These are phyloP conservation scores for Xestia xanthographa DNA, from an alignment of 2,888 invertebrate genomes.

Conservation along the genomic window DNA sequence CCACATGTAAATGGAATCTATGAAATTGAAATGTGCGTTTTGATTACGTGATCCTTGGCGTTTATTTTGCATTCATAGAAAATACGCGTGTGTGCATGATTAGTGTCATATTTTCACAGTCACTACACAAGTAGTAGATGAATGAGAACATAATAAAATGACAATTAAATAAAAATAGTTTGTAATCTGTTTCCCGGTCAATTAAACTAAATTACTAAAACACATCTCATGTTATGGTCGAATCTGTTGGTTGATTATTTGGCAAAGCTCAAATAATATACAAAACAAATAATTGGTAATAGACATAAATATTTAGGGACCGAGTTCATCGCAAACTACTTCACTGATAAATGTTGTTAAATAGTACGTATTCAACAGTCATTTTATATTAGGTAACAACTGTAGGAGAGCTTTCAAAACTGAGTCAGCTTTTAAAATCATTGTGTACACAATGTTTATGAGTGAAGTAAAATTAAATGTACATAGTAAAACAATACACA, in stretches of 20 bases:
- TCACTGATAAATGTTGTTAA: slow-evolving; percentile 62
- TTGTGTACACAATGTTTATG: slow-evolving; percentile 56
- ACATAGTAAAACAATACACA: slow-evolving; percentile 68
- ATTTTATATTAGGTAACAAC: slow-evolving; percentile 59
- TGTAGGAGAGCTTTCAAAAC: slow-evolving; percentile 41
- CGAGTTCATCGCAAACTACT: slow-evolving; percentile 51
- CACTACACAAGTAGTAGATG: slow-evolving; percentile 35
- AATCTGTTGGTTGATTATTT: slow-evolving; percentile 46
- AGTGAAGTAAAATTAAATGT: slow-evolving; percentile 66
- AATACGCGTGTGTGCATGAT: slow-evolving; percentile 21
- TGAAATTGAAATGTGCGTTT: slow-evolving; percentile 30
- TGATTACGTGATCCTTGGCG: slow-evolving; percentile 49
- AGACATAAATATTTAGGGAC: slow-evolving; percentile 65
- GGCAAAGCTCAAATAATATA: slow-evolving; percentile 44
- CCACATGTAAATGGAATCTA: slow-evolving; percentile 12
- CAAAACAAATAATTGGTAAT: slow-evolving; percentile 41
- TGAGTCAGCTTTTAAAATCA: slow-evolving; percentile 52
- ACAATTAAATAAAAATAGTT: slow-evolving; percentile 22
- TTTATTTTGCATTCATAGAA: slow-evolving; percentile 43
- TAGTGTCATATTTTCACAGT: slow-evolving; percentile 22
- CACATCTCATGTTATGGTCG: slow-evolving; percentile 36
- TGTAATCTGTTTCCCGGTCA: slow-evolving; percentile 41
- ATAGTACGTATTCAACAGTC: slow-evolving; percentile 48
- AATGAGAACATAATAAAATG: slow-evolving; percentile 21
- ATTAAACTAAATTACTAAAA: slow-evolving; percentile 43